phyloP scores from a whole-genome alignment of 2,888 invertebrate species.

The Lasioglossum malachurum region DNA sequence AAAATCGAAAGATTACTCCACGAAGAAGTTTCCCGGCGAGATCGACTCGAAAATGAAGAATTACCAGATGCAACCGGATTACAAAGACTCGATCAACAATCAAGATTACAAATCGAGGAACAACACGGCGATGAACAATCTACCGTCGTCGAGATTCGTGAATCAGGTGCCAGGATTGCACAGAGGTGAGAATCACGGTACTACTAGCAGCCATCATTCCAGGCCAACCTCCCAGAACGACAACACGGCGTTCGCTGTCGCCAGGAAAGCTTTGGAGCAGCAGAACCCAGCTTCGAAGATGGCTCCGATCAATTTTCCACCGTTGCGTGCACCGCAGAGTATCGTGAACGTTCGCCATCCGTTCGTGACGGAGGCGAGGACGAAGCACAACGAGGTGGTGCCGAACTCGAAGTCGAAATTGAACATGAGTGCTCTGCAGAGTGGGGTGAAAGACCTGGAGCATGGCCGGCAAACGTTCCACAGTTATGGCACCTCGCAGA shows the following conservation, averaged over 20 bases:
- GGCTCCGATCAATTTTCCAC: constrained; percentile 77
- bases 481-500: constrained; percentile 72
- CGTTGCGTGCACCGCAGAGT: constrained; percentile 77
- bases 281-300: constrained; percentile 70
- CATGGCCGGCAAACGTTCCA: constrained; percentile 72
- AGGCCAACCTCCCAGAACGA: constrained; percentile 67
- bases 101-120: constrained; percentile 70
- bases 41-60: constrained; percentile 70
- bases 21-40: constrained; percentile 71
- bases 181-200: constrained; percentile 65
- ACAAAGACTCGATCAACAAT: constrained; percentile 65
- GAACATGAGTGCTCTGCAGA: constrained; percentile 64
- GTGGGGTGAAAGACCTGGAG: constrained; percentile 71
- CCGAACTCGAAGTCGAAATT: constrained; percentile 68
- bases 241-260: constrained; percentile 60
- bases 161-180: constrained; percentile 64
- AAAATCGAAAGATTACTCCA: constrained; percentile 70
- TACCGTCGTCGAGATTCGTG: constrained; percentile 63
- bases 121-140: constrained; percentile 50
- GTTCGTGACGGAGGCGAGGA: constrained; percentile 76
- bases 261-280: constrained; percentile 72
- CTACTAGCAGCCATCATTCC: constrained; percentile 53
- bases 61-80: constrained; percentile 66
- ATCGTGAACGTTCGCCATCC: constrained; percentile 79
- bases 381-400: constrained; percentile 70